These are phyloP conservation scores for Ianthella basta DNA, from an alignment of 37 sponge, comb jelly and placozoan genomes.

Conservation along the genomic window DNA sequence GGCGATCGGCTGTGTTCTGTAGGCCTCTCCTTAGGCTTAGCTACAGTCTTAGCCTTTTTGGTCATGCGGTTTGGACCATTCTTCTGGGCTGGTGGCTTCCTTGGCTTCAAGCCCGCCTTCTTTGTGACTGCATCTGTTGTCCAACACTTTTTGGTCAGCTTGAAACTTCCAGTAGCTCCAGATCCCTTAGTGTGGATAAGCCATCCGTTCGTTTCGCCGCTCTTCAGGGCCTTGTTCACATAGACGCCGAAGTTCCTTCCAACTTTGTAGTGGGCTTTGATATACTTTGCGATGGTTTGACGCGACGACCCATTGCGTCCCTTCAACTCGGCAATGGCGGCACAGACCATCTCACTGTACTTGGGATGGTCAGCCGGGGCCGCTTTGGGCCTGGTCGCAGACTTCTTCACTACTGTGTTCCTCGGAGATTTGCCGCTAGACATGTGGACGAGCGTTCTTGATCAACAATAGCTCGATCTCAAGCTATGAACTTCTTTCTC, in stretches of 20 bases:
- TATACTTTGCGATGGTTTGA: conserved; percentile 89
- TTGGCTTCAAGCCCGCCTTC: conserved; percentile 13
- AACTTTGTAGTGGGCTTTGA: conserved; percentile 83
- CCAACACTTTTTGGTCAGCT: conserved; percentile 43
- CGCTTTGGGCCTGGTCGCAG: conserved; percentile 45
- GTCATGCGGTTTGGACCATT: neutral
- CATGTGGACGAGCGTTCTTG: no score
- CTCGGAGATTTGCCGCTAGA: neutral
- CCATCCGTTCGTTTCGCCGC: conserved; percentile 50
- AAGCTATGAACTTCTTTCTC: no score
- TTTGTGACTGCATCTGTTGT: conserved; percentile 30
- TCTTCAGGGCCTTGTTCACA: conserved; percentile 72
- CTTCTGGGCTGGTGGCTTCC: conserved; percentile 35
- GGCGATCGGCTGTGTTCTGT: no score
- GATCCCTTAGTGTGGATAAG: conserved; percentile 84
- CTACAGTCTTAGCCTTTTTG: conserved; percentile 47
- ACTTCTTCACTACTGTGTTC: conserved; percentile 27
- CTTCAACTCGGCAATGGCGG: conserved; percentile 69
- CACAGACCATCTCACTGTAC: conserved; percentile 84
- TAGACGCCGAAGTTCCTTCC: conserved; percentile 54
- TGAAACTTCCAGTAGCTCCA: conserved; percentile 91
- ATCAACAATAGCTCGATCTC: no score
- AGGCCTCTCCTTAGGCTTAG: conserved; percentile 22
- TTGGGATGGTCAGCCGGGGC: conserved; percentile 75
- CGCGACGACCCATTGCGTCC: conserved; percentile 81